These are phyloP conservation scores for Leptopilina syphax DNA, from an alignment of 2,888 invertebrate genomes.

Conservation along the genomic window DNA sequence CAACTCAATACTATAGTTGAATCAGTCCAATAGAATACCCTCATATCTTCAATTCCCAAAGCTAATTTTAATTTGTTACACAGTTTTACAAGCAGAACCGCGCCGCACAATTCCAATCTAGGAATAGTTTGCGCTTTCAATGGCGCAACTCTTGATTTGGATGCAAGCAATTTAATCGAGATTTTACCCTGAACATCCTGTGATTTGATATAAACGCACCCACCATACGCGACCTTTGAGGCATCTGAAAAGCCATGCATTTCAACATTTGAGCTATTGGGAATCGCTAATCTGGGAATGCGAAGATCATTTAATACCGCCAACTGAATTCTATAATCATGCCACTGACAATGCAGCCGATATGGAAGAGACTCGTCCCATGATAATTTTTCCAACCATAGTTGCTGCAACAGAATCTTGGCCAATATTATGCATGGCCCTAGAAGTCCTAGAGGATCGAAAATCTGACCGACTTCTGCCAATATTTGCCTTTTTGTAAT, in stretches of 20 bases:
- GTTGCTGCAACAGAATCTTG: neutral
- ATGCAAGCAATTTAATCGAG: constrained; percentile 26
- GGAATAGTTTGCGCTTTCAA: constrained; percentile 44
- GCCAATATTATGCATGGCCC: neutral
- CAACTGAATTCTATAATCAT: neutral
- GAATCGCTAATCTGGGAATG: neutral
- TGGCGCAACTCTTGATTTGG: constrained; percentile 46
- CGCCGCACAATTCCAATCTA: constrained; percentile 45
- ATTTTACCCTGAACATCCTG: neutral
- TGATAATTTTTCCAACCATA: neutral
- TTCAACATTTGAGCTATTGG: neutral
- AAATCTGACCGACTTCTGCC: neutral
- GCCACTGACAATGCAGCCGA: neutral
- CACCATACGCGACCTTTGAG: constrained; percentile 37
- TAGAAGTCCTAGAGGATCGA: neutral
- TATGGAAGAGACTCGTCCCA: neutral
- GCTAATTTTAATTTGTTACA: neutral
- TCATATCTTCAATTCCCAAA: neutral
- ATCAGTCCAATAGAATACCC: constrained; percentile 32
- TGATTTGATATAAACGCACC: constrained; percentile 36
- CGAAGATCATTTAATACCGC: neutral
- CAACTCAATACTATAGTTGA: constrained; percentile 38
- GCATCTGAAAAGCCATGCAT: constrained; percentile 41
- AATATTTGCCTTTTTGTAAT: constrained; percentile 1
- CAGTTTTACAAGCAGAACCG: constrained; percentile 35